Conservation (phyloP, 2,797 vertebrate species). For the Acanthopagrus latus region DNA sequence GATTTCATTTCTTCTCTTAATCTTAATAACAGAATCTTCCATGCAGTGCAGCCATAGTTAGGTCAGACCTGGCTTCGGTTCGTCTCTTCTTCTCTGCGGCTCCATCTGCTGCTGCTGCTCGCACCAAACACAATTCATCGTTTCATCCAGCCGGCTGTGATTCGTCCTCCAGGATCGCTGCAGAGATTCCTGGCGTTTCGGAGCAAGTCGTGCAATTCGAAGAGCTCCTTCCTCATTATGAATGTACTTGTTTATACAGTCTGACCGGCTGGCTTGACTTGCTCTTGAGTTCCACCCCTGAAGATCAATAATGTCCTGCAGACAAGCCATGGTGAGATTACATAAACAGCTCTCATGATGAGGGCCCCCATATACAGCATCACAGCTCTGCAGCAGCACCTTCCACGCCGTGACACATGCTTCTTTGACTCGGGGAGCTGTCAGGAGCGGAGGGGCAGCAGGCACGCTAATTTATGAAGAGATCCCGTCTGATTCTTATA, state of each 20-base stretch:
- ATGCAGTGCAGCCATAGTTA: conserved; percentile 61
- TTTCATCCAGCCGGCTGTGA: conserved; percentile 9
- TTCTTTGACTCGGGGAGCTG: conserved; percentile 79
- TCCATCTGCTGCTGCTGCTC: conserved; percentile 31
- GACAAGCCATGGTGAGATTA: conserved; percentile 83
- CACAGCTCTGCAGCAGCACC: conserved; percentile 77
- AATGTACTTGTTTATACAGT: conserved; percentile 83
- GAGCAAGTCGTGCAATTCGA: conserved; percentile 18
- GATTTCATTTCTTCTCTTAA: conserved; percentile 64
- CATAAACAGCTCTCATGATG: conserved; percentile 88
- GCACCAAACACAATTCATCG: conserved; percentile 19
- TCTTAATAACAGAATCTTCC: conserved; percentile 79
- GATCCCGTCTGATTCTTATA: conserved; percentile 72
- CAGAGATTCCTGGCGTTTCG: conserved; percentile 24
- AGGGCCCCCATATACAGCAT: conserved; percentile 73
- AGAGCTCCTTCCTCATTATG: conserved; percentile 27
- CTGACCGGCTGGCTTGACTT: conserved; percentile 78
- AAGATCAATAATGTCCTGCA: conserved; percentile 88
- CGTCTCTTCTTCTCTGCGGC: conserved; percentile 38
- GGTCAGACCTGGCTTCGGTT: conserved; percentile 69
- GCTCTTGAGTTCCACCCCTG: conserved; percentile 84
- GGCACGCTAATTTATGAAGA: conserved; percentile 67
- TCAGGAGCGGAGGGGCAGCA: conserved; percentile 73
- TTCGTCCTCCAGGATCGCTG: conserved; percentile 31
- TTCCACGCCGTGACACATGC: conserved; percentile 85